phyloP scores from a whole-genome alignment of 2,888 invertebrate genomes.

The Xanthorhoe designata region DNA sequence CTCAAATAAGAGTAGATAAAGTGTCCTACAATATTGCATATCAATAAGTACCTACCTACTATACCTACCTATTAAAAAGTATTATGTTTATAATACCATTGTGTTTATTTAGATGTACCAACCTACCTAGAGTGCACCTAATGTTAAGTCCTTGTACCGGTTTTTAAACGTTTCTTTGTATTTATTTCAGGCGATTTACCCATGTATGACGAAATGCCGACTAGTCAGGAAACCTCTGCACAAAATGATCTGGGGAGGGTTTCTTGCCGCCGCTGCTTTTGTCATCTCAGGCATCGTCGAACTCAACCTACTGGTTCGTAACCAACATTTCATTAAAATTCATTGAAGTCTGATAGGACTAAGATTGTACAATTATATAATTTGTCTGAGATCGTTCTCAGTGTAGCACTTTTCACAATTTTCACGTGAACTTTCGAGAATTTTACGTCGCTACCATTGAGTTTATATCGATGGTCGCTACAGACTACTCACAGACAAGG shows the following conservation, averaged over 20 bases:
- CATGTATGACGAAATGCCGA: slow-evolving; percentile 88
- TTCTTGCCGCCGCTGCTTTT: slow-evolving; percentile 94
- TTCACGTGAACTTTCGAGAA: not conserved
- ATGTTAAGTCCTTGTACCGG: not conserved
- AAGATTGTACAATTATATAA: too few relatives aligned
- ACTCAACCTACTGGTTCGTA: slow-evolving; percentile 87
- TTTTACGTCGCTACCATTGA: not conserved
- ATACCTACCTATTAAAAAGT: too few relatives aligned
- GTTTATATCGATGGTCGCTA: too few relatives aligned
- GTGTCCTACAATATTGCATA: too few relatives aligned
- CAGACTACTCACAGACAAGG: slow-evolving; percentile 19
- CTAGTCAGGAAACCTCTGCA: slow-evolving; percentile 92
- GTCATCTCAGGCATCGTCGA: slow-evolving; percentile 95
- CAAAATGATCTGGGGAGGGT: slow-evolving; percentile 94
- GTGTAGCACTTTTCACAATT: not conserved
- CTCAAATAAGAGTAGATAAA: not conserved
- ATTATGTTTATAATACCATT: too few relatives aligned
- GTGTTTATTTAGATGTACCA: too few relatives aligned
- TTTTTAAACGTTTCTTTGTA: not conserved
- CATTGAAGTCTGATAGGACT: not conserved
- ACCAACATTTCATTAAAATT: not conserved
- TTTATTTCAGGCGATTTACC: slow-evolving; percentile 88
- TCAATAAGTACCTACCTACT: too few relatives aligned
- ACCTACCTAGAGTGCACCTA: too few relatives aligned
- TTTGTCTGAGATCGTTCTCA: not conserved